phyloP scores from a whole-genome alignment of 2,888 invertebrate species.

The Orchesellides sinensis region DNA sequence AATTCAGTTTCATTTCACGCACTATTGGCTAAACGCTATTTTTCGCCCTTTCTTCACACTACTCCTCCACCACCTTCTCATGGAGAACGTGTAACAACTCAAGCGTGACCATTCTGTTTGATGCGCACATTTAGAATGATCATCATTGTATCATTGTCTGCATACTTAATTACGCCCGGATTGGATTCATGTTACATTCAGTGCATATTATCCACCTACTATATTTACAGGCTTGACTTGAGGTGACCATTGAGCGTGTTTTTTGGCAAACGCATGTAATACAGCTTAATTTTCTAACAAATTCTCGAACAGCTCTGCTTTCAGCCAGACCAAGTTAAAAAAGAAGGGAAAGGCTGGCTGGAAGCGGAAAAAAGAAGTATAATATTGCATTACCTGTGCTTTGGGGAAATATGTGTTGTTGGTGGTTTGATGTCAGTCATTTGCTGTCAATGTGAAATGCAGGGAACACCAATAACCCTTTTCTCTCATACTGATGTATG shows the following conservation, averaged over 20 bases:
- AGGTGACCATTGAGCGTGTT: conserved; percentile 6
- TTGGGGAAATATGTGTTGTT: background rate
- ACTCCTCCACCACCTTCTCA: conserved; percentile 11
- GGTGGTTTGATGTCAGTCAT: conserved; percentile 46
- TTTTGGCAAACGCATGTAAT: background rate
- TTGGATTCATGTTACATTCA: no score
- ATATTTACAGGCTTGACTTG: background rate
- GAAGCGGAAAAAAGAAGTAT: background rate
- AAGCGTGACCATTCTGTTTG: conserved; percentile 40
- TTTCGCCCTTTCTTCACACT: conserved; percentile 17
- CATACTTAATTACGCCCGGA: conserved; percentile 48
- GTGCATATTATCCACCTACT: conserved; percentile 9
- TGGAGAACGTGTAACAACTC: background rate
- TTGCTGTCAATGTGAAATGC: conserved; percentile 51
- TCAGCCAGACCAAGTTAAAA: background rate
- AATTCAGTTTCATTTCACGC: conserved; percentile 55
- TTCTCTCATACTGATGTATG: no score
- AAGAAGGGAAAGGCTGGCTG: background rate
- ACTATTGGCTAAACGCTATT: conserved; percentile 49
- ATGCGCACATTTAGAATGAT: conserved; percentile 37
- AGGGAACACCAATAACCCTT: conserved; percentile 12
- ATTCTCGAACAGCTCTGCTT: conserved; percentile 4
- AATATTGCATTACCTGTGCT: background rate
- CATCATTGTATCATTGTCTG: conserved; percentile 11
- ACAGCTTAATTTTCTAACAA: background rate